phyloP scores from a whole-genome alignment of 1,140 invertebrate species.

The Aphis gossypii region DNA sequence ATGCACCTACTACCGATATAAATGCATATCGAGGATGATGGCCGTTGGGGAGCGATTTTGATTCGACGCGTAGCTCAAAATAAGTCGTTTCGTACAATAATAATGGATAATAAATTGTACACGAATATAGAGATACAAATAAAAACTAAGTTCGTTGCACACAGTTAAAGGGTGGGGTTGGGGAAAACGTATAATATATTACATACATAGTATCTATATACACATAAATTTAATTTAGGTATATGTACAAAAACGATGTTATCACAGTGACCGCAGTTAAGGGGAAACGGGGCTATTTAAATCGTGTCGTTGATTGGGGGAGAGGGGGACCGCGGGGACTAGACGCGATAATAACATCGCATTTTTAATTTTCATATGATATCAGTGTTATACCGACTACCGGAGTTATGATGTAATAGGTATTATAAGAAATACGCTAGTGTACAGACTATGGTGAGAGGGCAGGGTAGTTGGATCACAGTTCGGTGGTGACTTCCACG shows the following conservation, averaged over 20 bases:
- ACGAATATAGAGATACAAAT: neutral
- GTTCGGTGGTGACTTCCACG: constrained; percentile 53
- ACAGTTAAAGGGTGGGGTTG: neutral
- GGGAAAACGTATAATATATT: neutral
- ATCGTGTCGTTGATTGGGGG: neutral
- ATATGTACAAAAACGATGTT: neutral
- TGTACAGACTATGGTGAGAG: no score
- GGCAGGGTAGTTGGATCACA: neutral
- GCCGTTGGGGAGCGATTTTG: neutral
- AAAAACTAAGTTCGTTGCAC: neutral
- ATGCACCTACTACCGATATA: neutral
- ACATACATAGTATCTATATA: neutral
- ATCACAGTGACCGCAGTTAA: constrained; percentile 12
- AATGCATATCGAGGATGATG: neutral
- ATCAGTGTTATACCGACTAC: neutral
- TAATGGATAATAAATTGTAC: neutral
- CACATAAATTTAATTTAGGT: neutral
- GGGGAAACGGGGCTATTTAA: neutral
- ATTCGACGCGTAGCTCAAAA: neutral
- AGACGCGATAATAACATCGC: constrained; percentile 22
- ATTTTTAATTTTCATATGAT: neutral
- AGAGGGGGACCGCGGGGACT: neutral
- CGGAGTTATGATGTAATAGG: neutral
- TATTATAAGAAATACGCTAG: neutral
- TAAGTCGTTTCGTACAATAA: neutral